Evolutionary conservation across 30 jellyfish, hydroid and myxozoan genomes (phyloP).

Genomic region (Aurelia aurita complex sp. Pacific): DNA sequence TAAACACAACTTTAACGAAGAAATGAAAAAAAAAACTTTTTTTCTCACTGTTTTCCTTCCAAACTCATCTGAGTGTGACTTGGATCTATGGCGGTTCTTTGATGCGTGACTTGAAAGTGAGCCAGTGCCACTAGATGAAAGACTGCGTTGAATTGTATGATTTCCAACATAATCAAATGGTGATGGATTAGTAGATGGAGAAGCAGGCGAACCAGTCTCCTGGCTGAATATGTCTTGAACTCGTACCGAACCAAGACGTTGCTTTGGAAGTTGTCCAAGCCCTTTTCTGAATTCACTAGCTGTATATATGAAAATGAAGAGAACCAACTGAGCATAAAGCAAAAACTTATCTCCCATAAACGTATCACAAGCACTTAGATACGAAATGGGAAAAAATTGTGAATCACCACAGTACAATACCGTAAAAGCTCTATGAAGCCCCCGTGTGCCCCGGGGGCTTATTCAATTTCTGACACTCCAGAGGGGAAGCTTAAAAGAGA

Average conservation of each 20-base stretch:
- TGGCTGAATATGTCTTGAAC: conserved; percentile 74
- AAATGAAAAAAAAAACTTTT: not conserved
- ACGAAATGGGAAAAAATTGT: too few species aligned
- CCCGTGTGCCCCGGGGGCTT: too few species aligned
- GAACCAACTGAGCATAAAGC: too few species aligned
- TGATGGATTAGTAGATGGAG: conserved; percentile 54
- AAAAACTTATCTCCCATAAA: too few species aligned
- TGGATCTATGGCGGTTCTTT: conserved; percentile 73
- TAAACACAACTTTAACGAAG: not conserved
- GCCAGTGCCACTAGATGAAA: conserved; percentile 55
- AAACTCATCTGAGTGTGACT: conserved; percentile 87
- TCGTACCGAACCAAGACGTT: conserved; percentile 34
- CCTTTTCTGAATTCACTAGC: conserved; percentile 56
- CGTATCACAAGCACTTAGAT: too few species aligned
- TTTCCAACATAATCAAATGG: conserved; percentile 53
- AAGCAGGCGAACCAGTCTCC: conserved; percentile 35
- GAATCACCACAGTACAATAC: too few species aligned
- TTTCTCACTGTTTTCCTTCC: conserved; percentile 36
- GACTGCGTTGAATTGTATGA: conserved; percentile 48
- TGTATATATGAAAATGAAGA: not conserved
- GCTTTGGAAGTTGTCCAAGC: conserved; percentile 52
- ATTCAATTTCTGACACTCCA: too few species aligned
- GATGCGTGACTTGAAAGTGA: conserved; percentile 66
- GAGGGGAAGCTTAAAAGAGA: too few species aligned
- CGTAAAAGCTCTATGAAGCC: too few species aligned